A percentile compares a stretch with the other conserved stretches of the same genome.
These are phyloP conservation scores for Calcarius ornatus DNA, from an alignment of 2,113 vertebrate species.

Conservation along the genomic window DNA sequence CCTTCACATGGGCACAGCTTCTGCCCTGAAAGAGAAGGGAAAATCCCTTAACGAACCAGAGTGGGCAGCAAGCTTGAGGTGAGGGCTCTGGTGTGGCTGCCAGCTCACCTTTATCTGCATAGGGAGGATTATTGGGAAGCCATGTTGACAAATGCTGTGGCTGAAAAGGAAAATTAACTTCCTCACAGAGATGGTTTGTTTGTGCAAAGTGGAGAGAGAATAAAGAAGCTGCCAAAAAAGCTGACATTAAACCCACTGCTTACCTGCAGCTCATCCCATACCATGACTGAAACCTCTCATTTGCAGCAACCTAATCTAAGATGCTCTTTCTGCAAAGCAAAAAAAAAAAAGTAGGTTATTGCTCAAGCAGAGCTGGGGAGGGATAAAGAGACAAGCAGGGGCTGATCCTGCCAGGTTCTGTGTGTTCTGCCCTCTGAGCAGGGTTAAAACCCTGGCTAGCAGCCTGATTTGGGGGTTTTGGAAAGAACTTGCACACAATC, in stretches of 20 bases:
- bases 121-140: background rate
- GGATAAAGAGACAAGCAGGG: background rate
- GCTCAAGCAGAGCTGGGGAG: background rate
- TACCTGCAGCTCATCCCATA: conserved; percentile 38
- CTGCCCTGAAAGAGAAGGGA: background rate
- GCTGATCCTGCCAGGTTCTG: background rate
- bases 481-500: background rate
- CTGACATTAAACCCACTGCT: background rate
- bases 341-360: conserved; percentile 18
- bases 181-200: background rate
- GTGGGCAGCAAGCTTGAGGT: background rate
- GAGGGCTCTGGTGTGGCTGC: background rate
- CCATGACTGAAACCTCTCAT: conserved; percentile 11
- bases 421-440: background rate
- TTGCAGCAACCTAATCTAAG: conserved; percentile 23
- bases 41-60: background rate
- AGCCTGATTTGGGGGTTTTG: background rate
- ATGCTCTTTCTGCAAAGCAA: background rate
- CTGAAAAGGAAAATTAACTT: conserved; percentile 35
- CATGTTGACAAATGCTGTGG: background rate
- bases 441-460: background rate
- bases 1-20: background rate
- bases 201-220: background rate
- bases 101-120: background rate
- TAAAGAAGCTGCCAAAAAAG: conserved; percentile 25